A percentile compares a stretch with the other conserved stretches of the same genome.
These are phyloP conservation scores for Protosalanx chinensis DNA, from an alignment of 2,797 vertebrate genomes.

Conservation along the genomic window DNA sequence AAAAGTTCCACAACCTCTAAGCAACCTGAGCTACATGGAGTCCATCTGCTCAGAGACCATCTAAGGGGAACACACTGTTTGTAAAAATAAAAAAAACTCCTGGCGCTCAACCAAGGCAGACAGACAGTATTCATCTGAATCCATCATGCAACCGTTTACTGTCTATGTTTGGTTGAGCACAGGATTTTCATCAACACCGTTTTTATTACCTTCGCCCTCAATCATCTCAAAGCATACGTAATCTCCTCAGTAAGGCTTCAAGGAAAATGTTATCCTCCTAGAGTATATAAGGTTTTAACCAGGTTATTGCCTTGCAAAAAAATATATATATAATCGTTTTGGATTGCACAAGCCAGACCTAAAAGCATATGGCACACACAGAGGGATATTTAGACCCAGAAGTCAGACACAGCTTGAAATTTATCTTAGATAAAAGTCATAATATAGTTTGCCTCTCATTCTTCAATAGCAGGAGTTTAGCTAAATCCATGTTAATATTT, in stretches of 20 bases:
- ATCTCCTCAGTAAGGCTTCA: conserved; percentile 33
- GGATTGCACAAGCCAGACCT: conserved; percentile 44
- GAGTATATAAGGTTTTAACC: neutral
- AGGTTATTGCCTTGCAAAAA: conserved; percentile 34
- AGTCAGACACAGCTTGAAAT: conserved; percentile 39
- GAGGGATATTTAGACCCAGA: conserved; percentile 48
- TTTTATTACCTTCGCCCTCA: conserved; percentile 37
- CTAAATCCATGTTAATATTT: conserved; percentile 1
- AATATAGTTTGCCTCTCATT: conserved; percentile 6
- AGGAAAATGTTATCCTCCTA: conserved; percentile 21
- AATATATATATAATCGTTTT: conserved; percentile 48
- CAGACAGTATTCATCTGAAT: conserved; percentile 6
- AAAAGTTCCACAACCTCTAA: too few species aligned
- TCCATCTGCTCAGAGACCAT: conserved; percentile 9
- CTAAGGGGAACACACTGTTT: neutral
- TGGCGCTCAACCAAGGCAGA: neutral
- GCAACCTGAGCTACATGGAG: conserved; percentile 4
- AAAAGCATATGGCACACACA: conserved; percentile 40
- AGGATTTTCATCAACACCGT: conserved; percentile 18
- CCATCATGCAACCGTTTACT: neutral
- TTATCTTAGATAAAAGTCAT: conserved; percentile 11
- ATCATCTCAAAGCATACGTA: conserved; percentile 23
- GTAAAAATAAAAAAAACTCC: neutral
- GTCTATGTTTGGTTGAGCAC: neutral
- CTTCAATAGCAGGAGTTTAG: conserved; percentile 5